Conservation (phyloP, 2,797 vertebrate genomes). For the Nyctalus aviator region DNA sequence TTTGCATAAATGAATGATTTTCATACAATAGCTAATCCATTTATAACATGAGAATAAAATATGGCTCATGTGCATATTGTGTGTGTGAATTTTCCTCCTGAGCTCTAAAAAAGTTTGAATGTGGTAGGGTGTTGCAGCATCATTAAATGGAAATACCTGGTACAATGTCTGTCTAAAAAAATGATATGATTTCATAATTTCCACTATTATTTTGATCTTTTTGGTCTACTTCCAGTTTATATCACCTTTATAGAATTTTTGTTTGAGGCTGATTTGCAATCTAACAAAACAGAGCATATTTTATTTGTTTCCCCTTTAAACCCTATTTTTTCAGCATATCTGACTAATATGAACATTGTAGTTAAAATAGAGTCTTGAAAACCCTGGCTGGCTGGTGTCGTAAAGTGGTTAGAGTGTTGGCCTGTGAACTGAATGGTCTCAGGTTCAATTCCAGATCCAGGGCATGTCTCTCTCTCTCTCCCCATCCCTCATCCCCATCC, state of each 20-base stretch:
- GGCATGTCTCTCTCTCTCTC: not conserved
- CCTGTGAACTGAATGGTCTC: not conserved
- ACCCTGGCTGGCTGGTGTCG: not conserved
- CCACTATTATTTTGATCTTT: not conserved
- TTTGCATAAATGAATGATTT: slow-evolving; percentile 40
- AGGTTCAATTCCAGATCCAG: not conserved
- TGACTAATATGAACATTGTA: not conserved
- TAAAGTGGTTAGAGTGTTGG: not conserved
- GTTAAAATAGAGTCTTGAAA: not conserved
- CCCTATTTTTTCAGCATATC: not conserved
- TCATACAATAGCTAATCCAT: not conserved
- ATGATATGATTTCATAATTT: slow-evolving; percentile 31
- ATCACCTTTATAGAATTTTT: not conserved
- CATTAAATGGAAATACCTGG: not conserved
- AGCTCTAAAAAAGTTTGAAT: not conserved
- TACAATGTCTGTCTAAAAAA: not conserved
- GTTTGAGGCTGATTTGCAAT: not conserved
- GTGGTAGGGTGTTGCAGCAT: not conserved
- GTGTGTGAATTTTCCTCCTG: not conserved
- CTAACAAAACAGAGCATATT: not conserved
- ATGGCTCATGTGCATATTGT: not conserved
- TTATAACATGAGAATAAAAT: not conserved
- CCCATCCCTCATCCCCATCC: too few relatives aligned
- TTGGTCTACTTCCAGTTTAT: not conserved
- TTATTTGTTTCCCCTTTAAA: slow-evolving; percentile 13